Percentiles rank a stretch among this genome's conserved stretches.
Evolutionary conservation across 2,113 vertebrate species (phyloP).

Genomic region (Nothobranchius kuhntae): DNA sequence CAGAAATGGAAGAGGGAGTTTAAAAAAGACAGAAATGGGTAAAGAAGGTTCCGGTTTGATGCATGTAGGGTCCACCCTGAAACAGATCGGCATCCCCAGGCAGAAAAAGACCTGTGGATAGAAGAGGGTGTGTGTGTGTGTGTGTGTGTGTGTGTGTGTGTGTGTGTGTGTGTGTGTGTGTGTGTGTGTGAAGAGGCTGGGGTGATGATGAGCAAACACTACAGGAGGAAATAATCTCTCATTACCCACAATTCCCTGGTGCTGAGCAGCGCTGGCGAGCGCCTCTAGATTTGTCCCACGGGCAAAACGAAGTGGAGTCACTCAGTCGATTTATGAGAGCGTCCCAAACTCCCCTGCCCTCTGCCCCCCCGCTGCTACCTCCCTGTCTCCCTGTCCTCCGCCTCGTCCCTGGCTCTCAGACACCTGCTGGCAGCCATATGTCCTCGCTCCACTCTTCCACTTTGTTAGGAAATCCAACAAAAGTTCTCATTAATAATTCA

Average conservation of each 20-base stretch:
- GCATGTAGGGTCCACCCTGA: slow-evolving; percentile 45
- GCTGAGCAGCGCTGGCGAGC: slow-evolving; percentile 55
- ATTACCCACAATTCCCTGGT: slow-evolving; percentile 76
- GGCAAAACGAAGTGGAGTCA: slow-evolving; percentile 74
- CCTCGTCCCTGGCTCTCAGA: slow-evolving; percentile 22
- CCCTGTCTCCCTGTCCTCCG: slow-evolving; percentile 20
- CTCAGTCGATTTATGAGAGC: slow-evolving; percentile 81
- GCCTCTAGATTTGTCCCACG: slow-evolving; percentile 71
- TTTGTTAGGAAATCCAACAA: slow-evolving; percentile 8
- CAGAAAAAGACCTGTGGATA: slow-evolving; percentile 71
- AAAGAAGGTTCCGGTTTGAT: slow-evolving; percentile 48
- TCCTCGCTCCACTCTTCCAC: slow-evolving; percentile 15
- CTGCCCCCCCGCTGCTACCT: slow-evolving; percentile 46
- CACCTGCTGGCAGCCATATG: slow-evolving; percentile 65
- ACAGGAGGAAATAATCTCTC: slow-evolving; percentile 79
- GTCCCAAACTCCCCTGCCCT: slow-evolving; percentile 46
- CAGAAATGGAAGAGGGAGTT: slow-evolving; percentile 26
- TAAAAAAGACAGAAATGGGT: slow-evolving; percentile 11
- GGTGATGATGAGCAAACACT: slow-evolving; percentile 71
- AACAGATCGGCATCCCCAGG: slow-evolving; percentile 72
- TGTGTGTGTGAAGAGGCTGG: slow-evolving; percentile 23
- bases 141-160: slow-evolving; percentile 11
- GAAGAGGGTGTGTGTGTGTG: slow-evolving; percentile 33
- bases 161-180: slow-evolving; percentile 9
- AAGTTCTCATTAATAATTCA: not conserved